Conservation (phyloP, 2,888 invertebrate species). For the Stramonita haemastoma region DNA sequence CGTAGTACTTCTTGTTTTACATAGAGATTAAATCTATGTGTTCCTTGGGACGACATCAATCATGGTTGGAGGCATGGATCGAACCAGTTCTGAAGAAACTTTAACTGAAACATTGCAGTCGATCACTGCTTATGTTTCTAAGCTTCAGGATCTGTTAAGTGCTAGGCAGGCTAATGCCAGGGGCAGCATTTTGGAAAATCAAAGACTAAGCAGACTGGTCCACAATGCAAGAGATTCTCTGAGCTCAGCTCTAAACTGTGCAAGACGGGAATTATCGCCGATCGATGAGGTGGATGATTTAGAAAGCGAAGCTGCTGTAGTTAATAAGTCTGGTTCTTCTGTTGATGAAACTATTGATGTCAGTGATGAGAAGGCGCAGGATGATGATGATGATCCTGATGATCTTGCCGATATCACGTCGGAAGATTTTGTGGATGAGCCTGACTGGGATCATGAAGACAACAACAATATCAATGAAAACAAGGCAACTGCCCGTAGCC, state of each 20-base stretch:
- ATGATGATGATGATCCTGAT: too few relatives aligned
- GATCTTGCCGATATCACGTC: neutral
- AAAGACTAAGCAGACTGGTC: neutral
- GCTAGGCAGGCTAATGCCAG: neutral
- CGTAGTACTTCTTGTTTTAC: neutral
- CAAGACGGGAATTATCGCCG: neutral
- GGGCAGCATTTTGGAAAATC: neutral
- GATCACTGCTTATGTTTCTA: neutral
- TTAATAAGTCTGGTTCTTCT: too few relatives aligned
- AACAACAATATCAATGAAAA: neutral
- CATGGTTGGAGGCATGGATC: neutral
- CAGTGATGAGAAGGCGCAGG: neutral
- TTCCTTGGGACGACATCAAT: neutral
- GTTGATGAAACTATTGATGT: too few relatives aligned
- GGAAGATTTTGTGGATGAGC: slow-evolving; percentile 33
- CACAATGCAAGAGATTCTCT: slow-evolving; percentile 24
- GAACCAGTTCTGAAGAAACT: neutral
- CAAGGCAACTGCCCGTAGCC: neutral
- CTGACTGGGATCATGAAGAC: slow-evolving; percentile 40
- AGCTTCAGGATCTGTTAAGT: neutral
- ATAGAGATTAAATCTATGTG: neutral
- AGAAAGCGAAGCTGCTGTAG: neutral
- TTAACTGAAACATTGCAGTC: neutral
- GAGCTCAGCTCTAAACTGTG: slow-evolving; percentile 7
- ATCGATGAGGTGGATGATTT: neutral